phyloP scores from a whole-genome alignment of 2,113 vertebrate species.

The Dasypus novemcinctus region DNA sequence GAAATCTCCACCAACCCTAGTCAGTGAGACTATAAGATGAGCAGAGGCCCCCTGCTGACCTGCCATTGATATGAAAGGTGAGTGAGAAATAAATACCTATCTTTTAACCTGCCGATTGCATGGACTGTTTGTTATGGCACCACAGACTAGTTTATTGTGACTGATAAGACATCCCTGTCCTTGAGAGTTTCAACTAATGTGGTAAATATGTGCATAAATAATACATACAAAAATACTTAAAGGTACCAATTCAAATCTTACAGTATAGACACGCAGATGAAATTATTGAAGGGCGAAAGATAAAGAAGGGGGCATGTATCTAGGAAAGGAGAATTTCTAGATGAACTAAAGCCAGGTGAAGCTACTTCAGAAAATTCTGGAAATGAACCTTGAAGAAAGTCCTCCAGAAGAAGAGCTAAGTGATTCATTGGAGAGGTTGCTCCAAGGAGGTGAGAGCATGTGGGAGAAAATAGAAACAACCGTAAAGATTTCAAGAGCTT shows the following conservation, averaged over 20 bases:
- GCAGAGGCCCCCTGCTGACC: background rate
- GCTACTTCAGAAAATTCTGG: background rate
- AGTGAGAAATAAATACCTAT: slow-evolving; percentile 13
- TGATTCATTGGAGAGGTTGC: background rate
- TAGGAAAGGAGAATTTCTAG: background rate
- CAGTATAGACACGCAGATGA: background rate
- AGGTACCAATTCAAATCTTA: background rate
- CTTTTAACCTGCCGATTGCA: background rate
- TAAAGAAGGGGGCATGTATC: background rate
- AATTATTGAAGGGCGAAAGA: background rate
- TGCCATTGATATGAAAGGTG: background rate
- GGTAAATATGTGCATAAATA: background rate
- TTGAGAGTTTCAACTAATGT: slow-evolving; percentile 26
- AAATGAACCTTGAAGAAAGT: slow-evolving; percentile 8
- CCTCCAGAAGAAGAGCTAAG: background rate
- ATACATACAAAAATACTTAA: background rate
- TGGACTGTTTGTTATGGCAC: background rate
- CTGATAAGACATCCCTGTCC: background rate
- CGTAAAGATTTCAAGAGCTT: background rate
- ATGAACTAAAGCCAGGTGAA: background rate
- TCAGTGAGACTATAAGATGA: background rate
- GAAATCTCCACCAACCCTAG: background rate
- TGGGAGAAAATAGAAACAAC: background rate
- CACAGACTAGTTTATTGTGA: background rate
- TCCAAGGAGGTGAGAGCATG: background rate